Base-by-base conservation (phyloP, 2,888 invertebrate genomes). In the Cataglyphis altisquamis region DNA sequence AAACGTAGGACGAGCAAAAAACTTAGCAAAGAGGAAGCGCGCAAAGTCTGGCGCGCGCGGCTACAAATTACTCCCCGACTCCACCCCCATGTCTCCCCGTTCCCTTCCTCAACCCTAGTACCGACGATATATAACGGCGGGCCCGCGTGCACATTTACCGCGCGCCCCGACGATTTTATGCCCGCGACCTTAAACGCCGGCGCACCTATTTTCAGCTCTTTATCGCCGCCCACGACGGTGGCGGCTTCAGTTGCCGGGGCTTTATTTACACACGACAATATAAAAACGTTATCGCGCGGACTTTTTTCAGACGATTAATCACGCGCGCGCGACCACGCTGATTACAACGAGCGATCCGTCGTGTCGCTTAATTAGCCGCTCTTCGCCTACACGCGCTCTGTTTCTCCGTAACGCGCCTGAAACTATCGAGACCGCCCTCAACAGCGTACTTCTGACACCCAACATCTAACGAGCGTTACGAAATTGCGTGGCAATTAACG, bases 241-340 rank as follows among this genome's bases (percentile, higher is more conserved):
- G 25, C 67, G 18, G 68, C 45, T n/a, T 82, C 55, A 29, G 48
- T 64, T 32, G 41, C 15, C 8, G 64, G 48, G 78, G 85, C 86
- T 83, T 86, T 88, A 90, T 91, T 91, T 88, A 89, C 86, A 89
- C 86, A 81, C 73, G 72, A 10, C 85, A 68, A 83, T 83, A 78
- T 86, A 87, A 88, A 88, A 91, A 87, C 87, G 88, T 88, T 90
- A 91, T 91, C 90, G 87, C 86, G 8, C n/a, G 0, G 75, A 84
- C 64, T 74, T 85, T 87, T 87, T 90, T 85, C 89, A 72, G 74
- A 84, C 85, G 84, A 92, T 92, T 92, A 90, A 92, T 92, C 92
- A 90, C 86, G 74, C 80, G 86, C 87, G 63, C 88, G 88, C 92
- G 88, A 88, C 87, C 90, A 41, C 85, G 89, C 87, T 91, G 91